phyloP scores from a whole-genome alignment of 2,888 invertebrate species.

The Acheta domesticus region DNA sequence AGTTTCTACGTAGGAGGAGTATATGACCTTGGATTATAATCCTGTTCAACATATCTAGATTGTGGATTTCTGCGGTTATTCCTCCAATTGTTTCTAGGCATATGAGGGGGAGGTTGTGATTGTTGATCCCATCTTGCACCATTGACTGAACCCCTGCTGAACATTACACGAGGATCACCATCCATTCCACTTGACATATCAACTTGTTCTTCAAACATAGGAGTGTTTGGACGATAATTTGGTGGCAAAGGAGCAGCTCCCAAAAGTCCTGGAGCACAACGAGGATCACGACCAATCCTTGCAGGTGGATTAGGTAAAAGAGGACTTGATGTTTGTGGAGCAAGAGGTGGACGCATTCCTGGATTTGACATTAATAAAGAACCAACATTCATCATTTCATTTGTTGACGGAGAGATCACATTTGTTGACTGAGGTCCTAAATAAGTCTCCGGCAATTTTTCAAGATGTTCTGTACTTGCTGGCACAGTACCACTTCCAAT shows the following conservation, averaged over 20 bases:
- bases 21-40: conserved; percentile 12
- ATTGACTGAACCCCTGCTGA: neutral
- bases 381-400: neutral
- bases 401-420: neutral
- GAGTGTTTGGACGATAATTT: conserved; percentile 25
- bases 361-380: neutral
- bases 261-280: conserved; percentile 29
- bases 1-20: neutral
- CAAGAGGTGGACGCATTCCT: neutral
- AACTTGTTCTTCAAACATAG: conserved; percentile 27
- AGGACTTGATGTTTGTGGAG: neutral
- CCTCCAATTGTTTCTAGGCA: conserved; percentile 11
- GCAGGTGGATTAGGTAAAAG: neutral
- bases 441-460: neutral
- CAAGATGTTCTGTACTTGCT: neutral
- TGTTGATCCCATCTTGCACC: conserved; percentile 21
- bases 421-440: neutral
- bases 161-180: conserved; percentile 19
- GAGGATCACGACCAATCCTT: conserved; percentile 22
- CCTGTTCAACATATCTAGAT: neutral
- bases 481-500: neutral
- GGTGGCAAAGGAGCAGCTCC: conserved; percentile 27
- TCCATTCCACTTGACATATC: conserved; percentile 26
- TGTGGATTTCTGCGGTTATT: conserved; percentile 18
- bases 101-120: neutral